Base-by-base conservation (phyloP, 2,888 invertebrate genomes). In the Morpho achilles region DNA sequence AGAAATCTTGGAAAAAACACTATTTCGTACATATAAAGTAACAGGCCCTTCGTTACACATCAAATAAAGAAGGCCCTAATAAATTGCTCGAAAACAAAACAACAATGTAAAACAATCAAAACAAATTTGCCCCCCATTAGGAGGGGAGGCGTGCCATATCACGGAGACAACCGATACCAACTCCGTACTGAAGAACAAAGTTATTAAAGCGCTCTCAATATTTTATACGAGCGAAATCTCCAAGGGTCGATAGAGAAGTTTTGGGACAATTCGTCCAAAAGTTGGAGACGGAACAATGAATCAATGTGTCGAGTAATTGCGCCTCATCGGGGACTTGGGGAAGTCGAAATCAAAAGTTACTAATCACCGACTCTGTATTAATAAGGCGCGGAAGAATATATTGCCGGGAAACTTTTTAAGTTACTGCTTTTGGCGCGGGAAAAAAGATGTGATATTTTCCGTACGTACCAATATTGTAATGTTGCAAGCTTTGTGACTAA, bases 251-350 rank as follows among this genome's bases (percentile, higher is more conserved):
- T 76, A 66, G 63, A 67, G 74, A 72, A 67, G 64, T 71, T 74
- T 68, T 58, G 70, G 72, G 73, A 75, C 74, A 72, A 77, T 72
- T 71, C 73, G 76, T 78, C 76, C 71, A 64, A 71, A 84, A 84
- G 74, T 86, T 81, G 62, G 62, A 68, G 65, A 58, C 68, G 71
- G 76, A 79, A 84, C 84, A 87, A 89, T 89, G 87, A 89, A 89
- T 89, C 88, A 89, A 89, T 86, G 85, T 85, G 87, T 87, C 85
- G 81, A 86, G 85, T 86, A 87, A 87, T 88, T 83, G 82, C 84
- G 84, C 79, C 76, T 85, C 84, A 82, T 83, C 75, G 79, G 68
- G 48, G 54, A 75, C 74, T 76, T 73, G 70, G 64, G 32, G 60
- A 77, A 80, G 74, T 80, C 72, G 69, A 75, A 85, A 85, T 86